Evolutionary conservation across 2,113 vertebrate species (phyloP).

Genomic region (Urocynchramus pylzowi): DNA sequence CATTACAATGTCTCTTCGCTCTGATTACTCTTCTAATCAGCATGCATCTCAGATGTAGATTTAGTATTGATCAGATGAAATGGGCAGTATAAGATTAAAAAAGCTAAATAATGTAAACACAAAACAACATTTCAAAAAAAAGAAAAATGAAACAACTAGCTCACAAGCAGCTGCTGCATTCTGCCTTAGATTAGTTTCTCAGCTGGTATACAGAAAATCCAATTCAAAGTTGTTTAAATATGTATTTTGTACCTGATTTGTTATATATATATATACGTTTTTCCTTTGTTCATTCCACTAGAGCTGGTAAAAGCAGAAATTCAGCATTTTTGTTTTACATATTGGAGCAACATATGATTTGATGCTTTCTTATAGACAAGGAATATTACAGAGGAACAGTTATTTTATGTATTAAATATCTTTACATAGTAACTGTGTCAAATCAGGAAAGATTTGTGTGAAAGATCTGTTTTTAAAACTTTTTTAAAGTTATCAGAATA

Average conservation of each 20-base stretch:
- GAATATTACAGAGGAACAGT: not conserved
- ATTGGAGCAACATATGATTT: not conserved
- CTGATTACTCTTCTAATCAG: not conserved
- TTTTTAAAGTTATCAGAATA: not conserved
- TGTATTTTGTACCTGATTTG: not conserved
- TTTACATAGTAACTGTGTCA: not conserved
- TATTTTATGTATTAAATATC: not conserved
- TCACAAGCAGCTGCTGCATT: not conserved
- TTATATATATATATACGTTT: not conserved
- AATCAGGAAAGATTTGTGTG: not conserved
- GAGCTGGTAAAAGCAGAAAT: not conserved
- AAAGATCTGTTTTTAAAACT: not conserved
- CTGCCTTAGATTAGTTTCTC: not conserved
- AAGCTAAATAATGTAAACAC: accelerated
- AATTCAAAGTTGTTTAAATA: not conserved
- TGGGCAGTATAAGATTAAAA: not conserved
- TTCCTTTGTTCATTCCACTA: not conserved
- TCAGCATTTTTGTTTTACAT: not conserved
- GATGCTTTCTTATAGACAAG: not conserved
- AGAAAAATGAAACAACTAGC: not conserved
- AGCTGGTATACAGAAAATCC: not conserved
- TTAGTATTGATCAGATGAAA: not conserved
- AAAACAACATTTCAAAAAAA: not conserved
- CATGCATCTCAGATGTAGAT: not conserved
- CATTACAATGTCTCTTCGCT: not conserved